Percentiles rank a stretch among this genome's conserved stretches.
These are phyloP conservation scores for Orientallactaga sibirica DNA, from an alignment of 2,797 vertebrate genomes.

Conservation along the genomic window DNA sequence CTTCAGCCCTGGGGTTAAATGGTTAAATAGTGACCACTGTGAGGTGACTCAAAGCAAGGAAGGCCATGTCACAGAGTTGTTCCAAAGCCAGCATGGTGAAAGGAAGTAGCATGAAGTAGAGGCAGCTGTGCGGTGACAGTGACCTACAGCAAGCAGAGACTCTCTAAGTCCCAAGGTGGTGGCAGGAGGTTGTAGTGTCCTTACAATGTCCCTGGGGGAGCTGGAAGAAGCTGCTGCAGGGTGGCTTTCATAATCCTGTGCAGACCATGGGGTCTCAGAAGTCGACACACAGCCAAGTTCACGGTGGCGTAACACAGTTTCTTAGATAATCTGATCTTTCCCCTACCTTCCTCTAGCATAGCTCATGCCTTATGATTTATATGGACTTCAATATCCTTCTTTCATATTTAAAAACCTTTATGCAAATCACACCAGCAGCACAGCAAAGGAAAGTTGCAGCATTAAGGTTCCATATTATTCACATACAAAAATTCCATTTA, in stretches of 20 bases:
- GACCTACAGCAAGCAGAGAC: background rate
- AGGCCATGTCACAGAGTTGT: background rate
- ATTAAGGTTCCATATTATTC: constrained; percentile 90
- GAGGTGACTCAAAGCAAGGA: background rate
- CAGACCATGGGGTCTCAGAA: background rate
- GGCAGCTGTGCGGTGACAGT: background rate
- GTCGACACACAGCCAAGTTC: background rate
- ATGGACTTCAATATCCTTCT: constrained; percentile 85
- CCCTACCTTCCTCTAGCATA: background rate
- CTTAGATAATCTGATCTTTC: background rate
- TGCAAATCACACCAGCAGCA: constrained; percentile 88
- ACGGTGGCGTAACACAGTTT: too few species aligned
- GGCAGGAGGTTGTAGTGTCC: background rate
- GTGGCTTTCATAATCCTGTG: background rate
- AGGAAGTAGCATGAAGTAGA: background rate
- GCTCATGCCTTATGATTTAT: constrained; percentile 82
- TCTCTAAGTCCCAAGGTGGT: background rate
- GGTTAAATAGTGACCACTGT: background rate
- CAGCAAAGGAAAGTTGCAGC: constrained; percentile 86
- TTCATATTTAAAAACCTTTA: constrained; percentile 90
- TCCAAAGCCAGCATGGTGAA: background rate
- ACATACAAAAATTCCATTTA: constrained; percentile 91
- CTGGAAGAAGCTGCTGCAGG: background rate
- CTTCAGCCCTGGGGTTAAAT: background rate
- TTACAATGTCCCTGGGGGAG: too few species aligned